Conservation (phyloP, 1,140 invertebrate genomes). For the Meloidogyne hapla region DNA sequence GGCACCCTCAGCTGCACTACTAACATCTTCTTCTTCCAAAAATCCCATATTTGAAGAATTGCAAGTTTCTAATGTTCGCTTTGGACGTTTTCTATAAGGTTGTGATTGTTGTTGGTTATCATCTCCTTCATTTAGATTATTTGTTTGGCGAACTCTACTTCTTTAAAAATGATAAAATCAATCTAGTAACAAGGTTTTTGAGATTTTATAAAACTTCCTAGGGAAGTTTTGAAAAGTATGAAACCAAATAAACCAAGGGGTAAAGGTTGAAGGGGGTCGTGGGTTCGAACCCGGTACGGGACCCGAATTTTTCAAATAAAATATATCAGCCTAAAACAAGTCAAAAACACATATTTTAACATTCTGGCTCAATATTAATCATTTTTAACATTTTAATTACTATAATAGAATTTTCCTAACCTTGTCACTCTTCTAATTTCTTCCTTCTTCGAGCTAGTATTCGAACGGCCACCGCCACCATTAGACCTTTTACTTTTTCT, state of each 20-base stretch:
- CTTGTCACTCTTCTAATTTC: conserved; percentile 27
- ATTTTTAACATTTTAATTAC: no score
- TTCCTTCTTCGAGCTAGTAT: conserved; percentile 21
- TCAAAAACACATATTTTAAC: no score
- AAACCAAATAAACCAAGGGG: no score
- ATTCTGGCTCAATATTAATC: no score
- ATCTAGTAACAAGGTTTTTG: no score
- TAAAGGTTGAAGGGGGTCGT: no score
- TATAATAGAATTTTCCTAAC: background rate
- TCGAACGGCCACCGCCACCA: conserved; percentile 6
- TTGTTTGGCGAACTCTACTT: conserved; percentile 29
- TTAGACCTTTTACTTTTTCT: conserved; percentile 7
- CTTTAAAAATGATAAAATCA: background rate
- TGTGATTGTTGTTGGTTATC: background rate
- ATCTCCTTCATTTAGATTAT: conserved; percentile 20
- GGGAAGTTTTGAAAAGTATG: no score
- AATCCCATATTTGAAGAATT: background rate
- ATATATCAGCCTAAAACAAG: no score
- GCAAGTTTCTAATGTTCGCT: background rate
- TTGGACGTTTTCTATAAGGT: background rate
- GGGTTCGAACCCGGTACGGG: no score
- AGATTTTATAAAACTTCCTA: no score
- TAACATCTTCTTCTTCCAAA: conserved; percentile 32
- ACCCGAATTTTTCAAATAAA: no score
- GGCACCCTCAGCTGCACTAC: background rate